Evolutionary conservation across 2,113 vertebrate species (phyloP), one percentile per base, ranked within the genome.

Genomic region (Poeciliopsis turrubarensis): DNA sequence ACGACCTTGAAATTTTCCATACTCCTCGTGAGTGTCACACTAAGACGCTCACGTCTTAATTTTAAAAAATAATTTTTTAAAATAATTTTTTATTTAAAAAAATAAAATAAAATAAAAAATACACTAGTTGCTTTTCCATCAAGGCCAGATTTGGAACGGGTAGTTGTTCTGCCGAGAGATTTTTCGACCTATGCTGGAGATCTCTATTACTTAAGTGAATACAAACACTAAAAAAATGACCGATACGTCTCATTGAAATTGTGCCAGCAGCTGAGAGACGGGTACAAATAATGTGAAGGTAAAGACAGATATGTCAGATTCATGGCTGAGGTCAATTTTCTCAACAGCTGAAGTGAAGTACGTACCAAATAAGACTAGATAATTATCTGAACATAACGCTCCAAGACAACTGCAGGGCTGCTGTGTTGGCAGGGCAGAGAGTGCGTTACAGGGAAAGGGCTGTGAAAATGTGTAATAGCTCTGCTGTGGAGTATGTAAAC

Each of bases 331-430:
- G 67, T 70, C 65, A 75, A 72, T 87, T 74, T 7, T 87, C 71
- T 80, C 75, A 82, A 87, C 65, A 81, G 73, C 15, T 78, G 74
- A 86, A 85, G 79, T 77, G 85, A 89, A 91, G 88, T 89, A 74
- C 60, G 88, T 86, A 86, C 70, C 65, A 80, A 84, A 79, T 73
- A 37, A 83, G 78, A 87, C 77, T 68, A 78, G 82, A 81, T 92
- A 93, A 94, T 92, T 90, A 91, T 89, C 74, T 85, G 81, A 75
- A 87, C 72, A 77, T 84, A 86, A 73, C 77, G 78, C 86, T 90
- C 82, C 75, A 78, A 91, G 86, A 81, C 82, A 84, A 87, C 65
- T 77, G 82, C 68, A 72, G 65, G 69, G 82, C 68, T 84, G 81
- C 78, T 85, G 34, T 85, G 87, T 93, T 91, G 89, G 80, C 61